Base-by-base conservation (phyloP, 1,140 invertebrate genomes). In the Polypedilum vanderplanki region DNA sequence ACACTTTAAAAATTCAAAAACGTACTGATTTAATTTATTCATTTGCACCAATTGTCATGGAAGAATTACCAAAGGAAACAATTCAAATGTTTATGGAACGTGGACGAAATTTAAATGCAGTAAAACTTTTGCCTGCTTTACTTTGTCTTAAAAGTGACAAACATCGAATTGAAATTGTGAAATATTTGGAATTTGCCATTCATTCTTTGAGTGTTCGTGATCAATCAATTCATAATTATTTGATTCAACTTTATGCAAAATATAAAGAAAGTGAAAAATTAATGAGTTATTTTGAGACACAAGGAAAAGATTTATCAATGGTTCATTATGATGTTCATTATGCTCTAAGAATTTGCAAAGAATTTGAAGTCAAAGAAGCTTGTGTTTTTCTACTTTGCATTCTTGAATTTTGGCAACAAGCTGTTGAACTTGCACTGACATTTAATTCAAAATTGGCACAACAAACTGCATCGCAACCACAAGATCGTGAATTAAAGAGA, bases 311-410 rank as follows among this genome's bases (percentile, higher is more conserved):
- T 74, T 78, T 85, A 0, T 78, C 81, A 3, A 79, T 86, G 77
- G 85, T 89, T 76, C 90, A 90, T 76, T 96, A 94, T 78, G 92
- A 95, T 80, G 89, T 92, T 0, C 89, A 93, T 80, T 94, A 93
- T 81, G 93, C 92, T 1, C 81, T 95, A 75, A 80, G 85, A 77
- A 82, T 94, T 40, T 94, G 93, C 78, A 87, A 89, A 74, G 91
- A 94, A 79, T 85, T 88, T 77, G 85, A 87, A 15, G 82, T 90
- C 7, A 87, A 85, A 64, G 87, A 90, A 80, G 95, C 96, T 0
- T 96, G 95, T 79, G 96, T 99, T 3, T 92, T 96, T 80, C 85
- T 99, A n/a, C 97, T 95, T 33, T 91, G 93, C 1, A 84, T 97
- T 22, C 88, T 98, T 78, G 93, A 92, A 1, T 86, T 97, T 73